phyloP scores from a whole-genome alignment of 2,888 invertebrate species.

The Caradrina clavipalpis region DNA sequence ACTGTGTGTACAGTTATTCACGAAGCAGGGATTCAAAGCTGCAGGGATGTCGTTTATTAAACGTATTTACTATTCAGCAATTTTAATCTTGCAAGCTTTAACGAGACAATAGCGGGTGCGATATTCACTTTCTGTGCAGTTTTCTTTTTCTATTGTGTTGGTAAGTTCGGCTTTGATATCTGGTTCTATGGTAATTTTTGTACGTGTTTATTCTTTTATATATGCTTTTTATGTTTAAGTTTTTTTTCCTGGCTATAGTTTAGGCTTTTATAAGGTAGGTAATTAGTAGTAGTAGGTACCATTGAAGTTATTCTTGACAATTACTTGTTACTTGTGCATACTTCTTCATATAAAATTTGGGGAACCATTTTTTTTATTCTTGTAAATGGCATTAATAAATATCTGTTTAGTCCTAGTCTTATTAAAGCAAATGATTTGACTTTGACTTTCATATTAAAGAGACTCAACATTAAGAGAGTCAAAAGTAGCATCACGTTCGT shows the following conservation, averaged over 20 bases:
- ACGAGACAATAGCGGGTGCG: slow-evolving; percentile 35
- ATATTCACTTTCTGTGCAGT: slow-evolving; percentile 32
- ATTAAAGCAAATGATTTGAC: not conserved
- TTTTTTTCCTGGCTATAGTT: too few relatives aligned
- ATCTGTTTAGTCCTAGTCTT: too few relatives aligned
- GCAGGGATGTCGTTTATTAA: slow-evolving; percentile 51
- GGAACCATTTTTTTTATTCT: too few relatives aligned
- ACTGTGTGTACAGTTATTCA: slow-evolving; percentile 33
- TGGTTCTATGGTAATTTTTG: not conserved
- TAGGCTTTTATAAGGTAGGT: too few relatives aligned
- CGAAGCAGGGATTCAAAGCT: slow-evolving; percentile 39
- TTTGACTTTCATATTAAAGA: not conserved
- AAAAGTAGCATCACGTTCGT: not conserved
- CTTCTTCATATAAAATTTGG: not conserved
- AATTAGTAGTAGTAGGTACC: too few relatives aligned
- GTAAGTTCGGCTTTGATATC: not conserved
- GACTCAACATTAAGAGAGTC: not conserved
- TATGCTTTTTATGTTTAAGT: not conserved
- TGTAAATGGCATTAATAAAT: too few relatives aligned
- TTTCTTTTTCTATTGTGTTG: slow-evolving; percentile 21
- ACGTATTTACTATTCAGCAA: slow-evolving; percentile 59
- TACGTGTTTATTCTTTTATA: not conserved
- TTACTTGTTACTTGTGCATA: too few relatives aligned
- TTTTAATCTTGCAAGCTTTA: slow-evolving; percentile 61
- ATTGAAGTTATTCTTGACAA: too few relatives aligned